Base-by-base conservation (phyloP, 2,888 invertebrate species). In the Drosophila incognita region DNA sequence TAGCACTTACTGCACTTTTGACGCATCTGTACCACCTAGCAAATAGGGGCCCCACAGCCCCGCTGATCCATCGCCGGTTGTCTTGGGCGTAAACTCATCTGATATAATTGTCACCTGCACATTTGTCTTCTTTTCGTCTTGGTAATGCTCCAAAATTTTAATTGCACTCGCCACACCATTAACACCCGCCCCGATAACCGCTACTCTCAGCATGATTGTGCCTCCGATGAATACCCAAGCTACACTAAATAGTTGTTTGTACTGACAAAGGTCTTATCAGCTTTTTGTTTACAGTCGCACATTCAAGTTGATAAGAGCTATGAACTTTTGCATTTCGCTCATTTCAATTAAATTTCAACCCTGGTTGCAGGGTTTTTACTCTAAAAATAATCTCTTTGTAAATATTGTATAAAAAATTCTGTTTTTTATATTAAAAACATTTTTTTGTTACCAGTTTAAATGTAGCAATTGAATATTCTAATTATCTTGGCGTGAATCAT, bases 11-110 rank as follows among this genome's bases (percentile, higher is more conserved):
- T 92, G 77, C 24, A 96, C 93, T 72, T 94, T 93, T 0, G 93
- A 79, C 2, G 90, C 82, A 0, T 95, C 93, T 0, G 96, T 96
- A 21, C 93, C 93, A 0, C 94, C 94, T 51, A 95, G 93, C 11
- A 95, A 90, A 89, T 95, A 96, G 0, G 97, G 97, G 13, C 94
- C 94, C 96, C 97, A 97, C 8, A 97, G 92, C 0, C 97, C 97
- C 0, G 96, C 97, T 2, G 96, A 95, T 0, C 96, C 95, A 91
- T 97, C 97, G 0, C 96, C 96, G 0, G 97, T 97, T 0, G 97
- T 97, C 66, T 95, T 92, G 0, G 97, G 97, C 21, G 95, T 94
- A 73, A 96, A 95, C 29, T 94, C 93, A n/a, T 95, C 95, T 0
- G 96, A 94, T 67, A 96, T 94, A 42, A 97, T 87, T 8, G 95